Base-by-base conservation (phyloP, 1,140 invertebrate species). In the Drosophila simulans region DNA sequence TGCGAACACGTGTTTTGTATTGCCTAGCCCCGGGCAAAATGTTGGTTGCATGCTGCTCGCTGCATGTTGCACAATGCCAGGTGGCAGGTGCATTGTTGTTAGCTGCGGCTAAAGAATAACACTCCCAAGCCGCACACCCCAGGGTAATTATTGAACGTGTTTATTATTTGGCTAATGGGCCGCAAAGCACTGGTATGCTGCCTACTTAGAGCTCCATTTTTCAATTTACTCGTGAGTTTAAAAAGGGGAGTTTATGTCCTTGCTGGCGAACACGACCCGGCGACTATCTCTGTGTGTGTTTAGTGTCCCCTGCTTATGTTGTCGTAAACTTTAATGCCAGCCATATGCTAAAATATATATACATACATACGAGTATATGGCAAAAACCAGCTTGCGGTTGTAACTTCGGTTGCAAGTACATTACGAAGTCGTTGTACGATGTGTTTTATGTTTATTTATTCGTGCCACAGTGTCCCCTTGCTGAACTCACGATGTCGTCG, bases 81-180 rank as follows among this genome's bases (percentile, higher is more conserved):
- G 60, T 46, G 57, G 57, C 64, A 77, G 72, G 64, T 77, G 73
- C 73, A 77, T 77, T 70, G 64, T 77, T 77, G 53, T 53, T 17
- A 34, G 42, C 37, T 68, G 74, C 51, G 56, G 52, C 52, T 31
- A 46, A 52, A 53, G 53, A 43, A 69, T 27, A 69, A 56, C 63
- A 58, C 62, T 58, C 48, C 12, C 20, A 8, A 5, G 25, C 45
- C n/a, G 56, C 52, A 53, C 56, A 52, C 57, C 56, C 40, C 43
- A 42, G 39, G 63, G 74, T 68, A 77, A 77, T 77, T 77, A 77
- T 77, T 77, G 64, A 77, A 69, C 73, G 70, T 69, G 63, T 77
- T 77, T 77, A 77, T 77, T 77, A 77, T 70, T 77, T 77, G 64
- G 27, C 60, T 77, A 77, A 77, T 77, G 74, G 73, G 55, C 63